These are phyloP conservation scores for Lucilia cuprina DNA, from an alignment of 1,140 invertebrate genomes.

Conservation along the genomic window DNA sequence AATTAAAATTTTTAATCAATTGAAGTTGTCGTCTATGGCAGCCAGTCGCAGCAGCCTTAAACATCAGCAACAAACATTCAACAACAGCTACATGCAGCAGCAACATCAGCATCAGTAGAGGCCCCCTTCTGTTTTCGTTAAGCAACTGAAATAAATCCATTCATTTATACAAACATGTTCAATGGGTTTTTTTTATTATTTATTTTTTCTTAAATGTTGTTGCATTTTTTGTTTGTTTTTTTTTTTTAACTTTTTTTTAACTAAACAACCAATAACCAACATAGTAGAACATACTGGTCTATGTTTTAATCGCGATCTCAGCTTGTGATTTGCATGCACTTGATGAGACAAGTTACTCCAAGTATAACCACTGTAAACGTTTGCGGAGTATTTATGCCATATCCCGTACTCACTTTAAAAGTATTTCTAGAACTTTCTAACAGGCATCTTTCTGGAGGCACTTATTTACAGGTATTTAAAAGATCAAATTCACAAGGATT, in stretches of 20 bases:
- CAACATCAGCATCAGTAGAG: background rate
- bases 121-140: conserved; percentile 32
- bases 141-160: conserved; percentile 34
- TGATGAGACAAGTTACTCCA: conserved; percentile 37
- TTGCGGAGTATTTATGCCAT: background rate
- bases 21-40: conserved; percentile 39
- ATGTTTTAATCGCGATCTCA: conserved; percentile 38
- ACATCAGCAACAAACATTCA: background rate
- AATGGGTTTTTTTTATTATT: background rate
- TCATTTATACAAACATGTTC: conserved; percentile 23
- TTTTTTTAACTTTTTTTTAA: background rate
- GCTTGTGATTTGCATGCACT: conserved; percentile 43
- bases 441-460: background rate
- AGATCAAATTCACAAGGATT: background rate
- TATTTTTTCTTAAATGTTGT: background rate
- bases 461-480: background rate
- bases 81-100: background rate
- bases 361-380: background rate
- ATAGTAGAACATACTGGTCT: conserved; percentile 31
- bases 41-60: background rate
- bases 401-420: background rate
- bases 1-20: conserved; percentile 46
- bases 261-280: conserved; percentile 30
- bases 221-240: conserved; percentile 18
- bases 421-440: conserved; percentile 5